Evolutionary conservation across 2,888 invertebrate genomes (phyloP), one percentile per base, ranked within the genome.

Genomic region (Eumerus sabulonum): DNA sequence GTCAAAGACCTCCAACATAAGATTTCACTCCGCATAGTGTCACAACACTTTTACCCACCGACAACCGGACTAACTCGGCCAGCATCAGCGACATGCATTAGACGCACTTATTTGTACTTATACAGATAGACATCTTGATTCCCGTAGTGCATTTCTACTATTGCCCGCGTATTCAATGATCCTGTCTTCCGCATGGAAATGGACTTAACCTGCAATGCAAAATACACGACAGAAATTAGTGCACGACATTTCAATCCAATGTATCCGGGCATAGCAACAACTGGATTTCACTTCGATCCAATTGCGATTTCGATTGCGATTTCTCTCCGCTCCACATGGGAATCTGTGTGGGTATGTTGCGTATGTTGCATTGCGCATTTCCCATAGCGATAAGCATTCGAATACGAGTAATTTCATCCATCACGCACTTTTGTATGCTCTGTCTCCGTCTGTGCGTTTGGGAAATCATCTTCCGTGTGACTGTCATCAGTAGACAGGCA

Each of bases 381-480:
- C 59, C 40, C 60, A 35, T 45, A 63, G 63, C 40, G 27, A 63
- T 60, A 62, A 63, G 48, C 36, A n/a, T n/a, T n/a, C n/a, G n/a
- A 57, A n/a, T 18, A n/a, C 35, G 12, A 14, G 77, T 63, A 63
- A 73, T 73, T 73, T n/a, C 67, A 77, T 73, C 73, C 67, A 77
- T 73, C 77, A 77, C 77, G 67, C 77, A 66, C 45, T 50, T 66
- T 11, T 9, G 40, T 40, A 9, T 40, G 3, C n/a, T n/a, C n/a
- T n/a, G n/a, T n/a, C n/a, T n/a, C n/a, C n/a, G n/a, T 3, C 56
- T 45, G 66, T 72, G 77, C 72, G 72, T 51, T 47, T 17, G 66
- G n/a, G 27, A 27, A 27, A 45, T 19, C 56, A 38, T 67, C 66
- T 77, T 72, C 62, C 62, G 66, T 45, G 50, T 62, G 53, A 14